Percentiles rank a stretch among this genome's conserved stretches.
Evolutionary conservation across 2,888 invertebrate genomes (phyloP).

Genomic region (Campoletis raptor): DNA sequence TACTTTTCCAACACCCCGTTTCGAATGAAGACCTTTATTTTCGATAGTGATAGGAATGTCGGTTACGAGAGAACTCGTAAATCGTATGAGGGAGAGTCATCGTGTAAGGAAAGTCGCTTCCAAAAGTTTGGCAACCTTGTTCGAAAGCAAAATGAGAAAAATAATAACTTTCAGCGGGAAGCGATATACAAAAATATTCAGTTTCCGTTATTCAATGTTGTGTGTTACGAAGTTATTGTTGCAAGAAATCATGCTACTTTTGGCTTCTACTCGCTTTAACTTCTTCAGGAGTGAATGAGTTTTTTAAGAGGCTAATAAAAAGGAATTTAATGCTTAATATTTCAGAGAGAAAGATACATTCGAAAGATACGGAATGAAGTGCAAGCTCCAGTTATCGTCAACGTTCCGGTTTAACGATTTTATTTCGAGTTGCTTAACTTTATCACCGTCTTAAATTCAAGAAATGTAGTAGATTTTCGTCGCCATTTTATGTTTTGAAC

Average conservation of each 20-base stretch:
- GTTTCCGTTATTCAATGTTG: background rate
- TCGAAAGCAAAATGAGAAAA: background rate
- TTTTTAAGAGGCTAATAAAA: background rate
- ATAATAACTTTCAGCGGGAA: background rate
- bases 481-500: background rate
- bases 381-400: background rate
- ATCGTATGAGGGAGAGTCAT: background rate
- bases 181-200: background rate
- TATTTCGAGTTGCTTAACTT: conserved; percentile 16
- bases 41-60: background rate
- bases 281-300: background rate
- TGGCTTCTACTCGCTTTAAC: background rate
- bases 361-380: background rate
- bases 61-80: conserved; percentile 2
- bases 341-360: conserved; percentile 2
- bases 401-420: conserved; percentile 4
- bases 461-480: background rate
- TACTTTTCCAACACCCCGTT: conserved; percentile 9
- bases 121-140: background rate
- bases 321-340: conserved; percentile 7
- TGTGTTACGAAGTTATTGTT: background rate
- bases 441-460: conserved; percentile 5
- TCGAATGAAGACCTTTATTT: conserved; percentile 32
- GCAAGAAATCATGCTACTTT: background rate
- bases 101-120: background rate